These are phyloP conservation scores for Myripristis murdjan DNA, from an alignment of 2,797 vertebrate genomes.

Conservation along the genomic window DNA sequence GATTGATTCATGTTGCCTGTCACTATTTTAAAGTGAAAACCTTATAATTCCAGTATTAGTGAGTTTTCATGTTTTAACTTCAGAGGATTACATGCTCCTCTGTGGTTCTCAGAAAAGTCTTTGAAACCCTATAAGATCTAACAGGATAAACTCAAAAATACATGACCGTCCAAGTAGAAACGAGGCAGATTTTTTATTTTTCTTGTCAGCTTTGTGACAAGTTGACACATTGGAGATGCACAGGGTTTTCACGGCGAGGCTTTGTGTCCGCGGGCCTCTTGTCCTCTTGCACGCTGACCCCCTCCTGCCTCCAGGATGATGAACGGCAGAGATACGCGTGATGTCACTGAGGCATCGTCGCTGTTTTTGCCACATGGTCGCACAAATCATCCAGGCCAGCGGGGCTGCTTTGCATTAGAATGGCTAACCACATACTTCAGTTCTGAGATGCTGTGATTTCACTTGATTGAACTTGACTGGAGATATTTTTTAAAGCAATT, in stretches of 20 bases:
- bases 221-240: constrained; percentile 9
- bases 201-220: no score
- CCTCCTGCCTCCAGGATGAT: constrained; percentile 48
- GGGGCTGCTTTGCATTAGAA: constrained; percentile 56
- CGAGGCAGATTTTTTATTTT: no score
- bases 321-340: constrained; percentile 59
- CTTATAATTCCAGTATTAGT: no score
- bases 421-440: no score
- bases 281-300: constrained; percentile 17
- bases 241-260: constrained; percentile 29
- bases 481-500: no score
- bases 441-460: constrained; percentile 38
- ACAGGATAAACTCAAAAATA: no score
- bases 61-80: no score
- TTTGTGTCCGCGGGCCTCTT: constrained; percentile 31
- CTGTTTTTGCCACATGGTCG: constrained; percentile 65
- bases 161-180: no score
- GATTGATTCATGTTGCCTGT: background rate
- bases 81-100: no score
- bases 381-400: constrained; percentile 65
- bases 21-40: no score
- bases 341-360: constrained; percentile 54
- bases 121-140: no score
- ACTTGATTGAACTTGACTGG: constrained; percentile 12
- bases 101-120: no score